Base-by-base conservation (phyloP, 1,140 invertebrate species). In the Anastrepha ludens region DNA sequence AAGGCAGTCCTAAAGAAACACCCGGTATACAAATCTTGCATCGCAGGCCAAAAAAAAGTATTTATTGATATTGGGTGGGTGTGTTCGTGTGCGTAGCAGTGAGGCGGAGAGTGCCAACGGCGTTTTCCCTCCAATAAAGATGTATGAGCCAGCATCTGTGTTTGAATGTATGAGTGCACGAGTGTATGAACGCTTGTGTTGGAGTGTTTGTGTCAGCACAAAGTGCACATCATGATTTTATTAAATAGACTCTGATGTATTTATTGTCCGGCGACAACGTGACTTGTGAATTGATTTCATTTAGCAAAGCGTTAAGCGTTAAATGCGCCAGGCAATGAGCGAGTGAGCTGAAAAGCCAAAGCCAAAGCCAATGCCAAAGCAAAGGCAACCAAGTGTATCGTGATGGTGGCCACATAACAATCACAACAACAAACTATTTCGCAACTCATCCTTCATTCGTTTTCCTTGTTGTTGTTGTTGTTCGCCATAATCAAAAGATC, bases 271-370 rank as follows among this genome's bases (percentile, higher is more conserved):
- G 91, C 91, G 90, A 90, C 91, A 91, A 92, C 91, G 91, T 92
- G 91, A 92, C 91, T 92, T 92, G 91, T 92, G 90, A 92, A 92
- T 92, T 92, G 91, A 92, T 92, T 92, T 92, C 91, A 92, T 92
- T 92, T 91, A 92, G 58, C 74, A 55, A 81, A 81, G 74, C 74
- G 74, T 81, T 81, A 55, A 81, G 17, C 47, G 74, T 81, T 58
- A 39, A 74, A 47, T 44, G 67, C 67, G 67, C 67, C 41, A 47
- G 13, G 65, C 65, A 44, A 44, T 70, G 39, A 44, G 70, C 70
- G 7, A 50, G 44, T 78, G 13, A 50, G 5, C n/a, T n/a, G 74
- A 20, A 47, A 15, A 62, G 47, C 47, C 17, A 15, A 20, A 58
- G 74, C 17, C 9, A 39, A 67, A 67, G n/a, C 11, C 5, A 64